Conservation (phyloP, 2,797 vertebrate species). For the Nyctalus aviator region DNA sequence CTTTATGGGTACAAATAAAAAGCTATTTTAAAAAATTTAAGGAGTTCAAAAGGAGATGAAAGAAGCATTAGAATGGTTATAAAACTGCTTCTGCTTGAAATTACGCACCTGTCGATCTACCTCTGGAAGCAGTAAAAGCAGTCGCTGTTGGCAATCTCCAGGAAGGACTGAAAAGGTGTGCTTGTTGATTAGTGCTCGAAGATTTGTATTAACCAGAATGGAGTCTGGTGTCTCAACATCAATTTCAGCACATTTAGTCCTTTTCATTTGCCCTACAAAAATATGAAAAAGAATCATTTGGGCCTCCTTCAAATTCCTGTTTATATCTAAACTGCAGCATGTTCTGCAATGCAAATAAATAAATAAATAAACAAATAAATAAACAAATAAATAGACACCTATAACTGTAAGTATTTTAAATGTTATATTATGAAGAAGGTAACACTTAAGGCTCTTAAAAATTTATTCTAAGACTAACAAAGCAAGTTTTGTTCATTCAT, state of each 20-base stretch:
- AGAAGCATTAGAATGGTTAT: not conserved
- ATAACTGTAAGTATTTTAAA: not conserved
- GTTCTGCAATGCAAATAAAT: not conserved
- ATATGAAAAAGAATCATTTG: slow-evolving; percentile 28
- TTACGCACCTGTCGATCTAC: slow-evolving; percentile 94
- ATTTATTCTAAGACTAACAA: slow-evolving; percentile 37
- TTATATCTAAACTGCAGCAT: slow-evolving; percentile 38
- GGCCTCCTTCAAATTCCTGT: not conserved
- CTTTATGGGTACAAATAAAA: not conserved
- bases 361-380: not conserved
- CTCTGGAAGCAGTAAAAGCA: slow-evolving; percentile 95
- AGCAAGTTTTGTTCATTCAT: slow-evolving; percentile 12
- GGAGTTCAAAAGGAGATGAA: slow-evolving; percentile 25
- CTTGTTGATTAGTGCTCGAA: slow-evolving; percentile 97
- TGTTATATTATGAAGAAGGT: not conserved
- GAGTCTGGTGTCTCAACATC: slow-evolving; percentile 99
- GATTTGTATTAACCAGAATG: slow-evolving; percentile 98
- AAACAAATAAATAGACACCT: not conserved
- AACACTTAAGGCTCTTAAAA: slow-evolving; percentile 18
- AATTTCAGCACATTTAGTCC: slow-evolving; percentile 94
- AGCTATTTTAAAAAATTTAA: not conserved
- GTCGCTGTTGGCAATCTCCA: slow-evolving; percentile 93
- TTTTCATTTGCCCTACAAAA: slow-evolving; percentile 94
- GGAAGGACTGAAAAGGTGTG: slow-evolving; percentile 96
- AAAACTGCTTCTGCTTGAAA: not conserved